These are phyloP conservation scores for Falco punctatus DNA, from an alignment of 2,113 vertebrate genomes.

Conservation along the genomic window DNA sequence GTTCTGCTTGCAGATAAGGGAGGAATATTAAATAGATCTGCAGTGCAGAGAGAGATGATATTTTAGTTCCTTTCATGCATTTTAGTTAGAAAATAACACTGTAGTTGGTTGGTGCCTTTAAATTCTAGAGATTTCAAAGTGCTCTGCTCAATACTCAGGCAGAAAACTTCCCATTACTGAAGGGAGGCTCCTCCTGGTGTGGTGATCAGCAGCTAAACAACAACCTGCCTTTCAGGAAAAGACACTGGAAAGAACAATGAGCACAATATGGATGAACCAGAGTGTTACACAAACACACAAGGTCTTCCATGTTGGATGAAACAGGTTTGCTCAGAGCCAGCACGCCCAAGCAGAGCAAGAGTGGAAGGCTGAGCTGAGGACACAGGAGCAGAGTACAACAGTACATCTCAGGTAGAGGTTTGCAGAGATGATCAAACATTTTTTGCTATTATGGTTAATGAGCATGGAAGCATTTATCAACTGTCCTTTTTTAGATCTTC, in stretches of 20 bases:
- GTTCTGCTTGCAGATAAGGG: constrained; percentile 36
- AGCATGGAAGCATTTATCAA: background rate
- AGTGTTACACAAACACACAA: background rate
- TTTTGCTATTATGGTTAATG: background rate
- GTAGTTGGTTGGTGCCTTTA: background rate
- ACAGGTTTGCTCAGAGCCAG: accelerated
- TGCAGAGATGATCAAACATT: background rate
- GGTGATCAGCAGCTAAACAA: background rate
- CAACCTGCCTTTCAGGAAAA: background rate
- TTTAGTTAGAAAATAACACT: constrained; percentile 34
- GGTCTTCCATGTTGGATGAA: background rate
- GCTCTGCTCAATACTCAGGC: background rate
- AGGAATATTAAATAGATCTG: constrained; percentile 66
- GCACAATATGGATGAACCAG: background rate
- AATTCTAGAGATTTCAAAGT: background rate
- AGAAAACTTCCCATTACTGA: background rate
- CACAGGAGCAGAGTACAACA: background rate
- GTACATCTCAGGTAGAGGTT: background rate
- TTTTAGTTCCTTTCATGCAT: constrained; percentile 37
- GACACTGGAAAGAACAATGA: background rate
- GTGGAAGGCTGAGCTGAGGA: background rate
- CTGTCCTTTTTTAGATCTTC: background rate
- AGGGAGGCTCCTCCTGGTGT: background rate
- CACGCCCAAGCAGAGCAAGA: background rate
- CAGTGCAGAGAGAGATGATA: constrained; percentile 47